A percentile compares a stretch with the other conserved stretches of the same genome.
Conservation (phyloP, 2,797 vertebrate genomes). For the Poliocrania exsul region DNA sequence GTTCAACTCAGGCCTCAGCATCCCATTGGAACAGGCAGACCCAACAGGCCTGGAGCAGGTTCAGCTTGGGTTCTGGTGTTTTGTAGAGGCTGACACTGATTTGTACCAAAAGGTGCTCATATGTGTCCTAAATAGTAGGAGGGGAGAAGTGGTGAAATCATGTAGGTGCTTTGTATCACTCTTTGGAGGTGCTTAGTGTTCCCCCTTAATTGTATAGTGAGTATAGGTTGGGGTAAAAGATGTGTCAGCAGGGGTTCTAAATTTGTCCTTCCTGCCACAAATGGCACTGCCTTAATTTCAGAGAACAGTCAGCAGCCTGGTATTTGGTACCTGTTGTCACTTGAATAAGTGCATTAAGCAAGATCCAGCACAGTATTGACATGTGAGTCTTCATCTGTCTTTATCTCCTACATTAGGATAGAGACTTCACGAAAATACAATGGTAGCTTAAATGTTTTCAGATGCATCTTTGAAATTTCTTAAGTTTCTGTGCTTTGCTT, state of each 20-base stretch:
- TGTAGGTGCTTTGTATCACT: not conserved
- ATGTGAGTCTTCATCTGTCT: not conserved
- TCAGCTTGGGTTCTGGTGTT: not conserved
- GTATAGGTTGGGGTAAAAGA: not conserved
- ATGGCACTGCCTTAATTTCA: not conserved
- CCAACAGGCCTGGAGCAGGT: not conserved
- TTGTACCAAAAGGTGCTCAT: not conserved
- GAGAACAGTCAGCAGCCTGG: not conserved
- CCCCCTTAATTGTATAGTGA: not conserved
- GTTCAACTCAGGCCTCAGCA: not conserved
- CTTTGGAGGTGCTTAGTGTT: not conserved
- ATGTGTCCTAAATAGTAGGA: not conserved
- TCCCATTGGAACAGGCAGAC: not conserved
- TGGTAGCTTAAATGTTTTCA: not conserved
- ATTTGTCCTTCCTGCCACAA: not conserved
- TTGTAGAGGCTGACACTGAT: not conserved
- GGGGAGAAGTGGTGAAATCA: not conserved
- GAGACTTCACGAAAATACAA: not conserved
- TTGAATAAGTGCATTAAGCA: not conserved
- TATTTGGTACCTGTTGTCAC: not conserved
- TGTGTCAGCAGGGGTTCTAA: not conserved
- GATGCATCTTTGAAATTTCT: not conserved
- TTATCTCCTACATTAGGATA: not conserved
- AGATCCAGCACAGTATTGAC: not conserved
- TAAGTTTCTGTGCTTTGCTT: not conserved